These are phyloP conservation scores for Blastobasis lacticolella DNA, from an alignment of 2,888 invertebrate genomes.

Conservation along the genomic window DNA sequence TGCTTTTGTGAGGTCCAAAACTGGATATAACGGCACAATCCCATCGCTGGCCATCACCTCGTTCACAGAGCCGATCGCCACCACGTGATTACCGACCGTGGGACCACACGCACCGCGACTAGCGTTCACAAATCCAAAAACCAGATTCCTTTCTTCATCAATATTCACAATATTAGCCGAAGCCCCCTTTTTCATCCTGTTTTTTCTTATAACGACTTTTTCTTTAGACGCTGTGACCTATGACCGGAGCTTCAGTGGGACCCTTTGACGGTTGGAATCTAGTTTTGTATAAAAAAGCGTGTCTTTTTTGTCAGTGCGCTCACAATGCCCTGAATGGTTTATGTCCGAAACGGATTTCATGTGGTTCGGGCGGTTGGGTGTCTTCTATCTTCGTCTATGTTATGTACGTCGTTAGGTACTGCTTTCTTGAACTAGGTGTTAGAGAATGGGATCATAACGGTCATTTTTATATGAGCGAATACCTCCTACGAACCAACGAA, in stretches of 20 bases:
- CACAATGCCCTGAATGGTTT: conserved; percentile 38
- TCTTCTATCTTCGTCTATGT: not conserved
- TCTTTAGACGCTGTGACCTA: conserved; percentile 66
- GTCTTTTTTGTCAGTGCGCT: conserved; percentile 39
- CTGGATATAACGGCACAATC: conserved; percentile 24
- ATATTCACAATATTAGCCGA: conserved; percentile 72
- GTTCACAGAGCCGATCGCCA: conserved; percentile 41
- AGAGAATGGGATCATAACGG: no score
- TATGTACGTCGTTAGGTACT: not conserved
- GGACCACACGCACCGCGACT: conserved; percentile 56
- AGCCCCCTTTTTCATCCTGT: conserved; percentile 63
- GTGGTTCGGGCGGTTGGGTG: conserved; percentile 37
- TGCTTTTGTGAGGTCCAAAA: no score
- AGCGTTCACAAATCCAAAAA: conserved; percentile 49
- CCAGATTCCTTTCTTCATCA: conserved; percentile 72
- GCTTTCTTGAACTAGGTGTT: not conserved
- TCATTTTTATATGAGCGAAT: no score
- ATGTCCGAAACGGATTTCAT: conserved; percentile 40
- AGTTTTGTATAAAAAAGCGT: conserved; percentile 64
- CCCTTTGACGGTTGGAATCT: conserved; percentile 62
- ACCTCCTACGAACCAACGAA: no score
- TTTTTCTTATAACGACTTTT: conserved; percentile 66
- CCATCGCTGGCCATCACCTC: conserved; percentile 29
- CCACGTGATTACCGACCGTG: conserved; percentile 58
- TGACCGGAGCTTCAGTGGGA: conserved; percentile 37